These are phyloP conservation scores for Zaprionus ghesquierei DNA, from an alignment of 1,140 invertebrate species.

Conservation along the genomic window DNA sequence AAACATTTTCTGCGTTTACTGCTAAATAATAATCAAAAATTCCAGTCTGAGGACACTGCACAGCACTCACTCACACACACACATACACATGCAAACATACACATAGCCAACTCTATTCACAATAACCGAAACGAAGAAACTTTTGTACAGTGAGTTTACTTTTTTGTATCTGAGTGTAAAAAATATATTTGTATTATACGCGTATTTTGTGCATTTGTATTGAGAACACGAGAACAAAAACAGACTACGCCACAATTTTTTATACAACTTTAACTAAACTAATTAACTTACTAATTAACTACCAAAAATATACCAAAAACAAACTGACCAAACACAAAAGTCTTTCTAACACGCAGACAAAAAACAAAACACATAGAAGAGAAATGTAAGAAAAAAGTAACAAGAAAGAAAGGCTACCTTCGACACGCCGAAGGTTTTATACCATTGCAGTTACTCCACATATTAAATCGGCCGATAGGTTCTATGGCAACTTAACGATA, in stretches of 20 bases:
- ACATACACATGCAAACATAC: slow-evolving; percentile 17
- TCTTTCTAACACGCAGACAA: slow-evolving; percentile 10
- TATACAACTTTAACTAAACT: slow-evolving; percentile 65
- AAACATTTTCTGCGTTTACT: slow-evolving; percentile 75
- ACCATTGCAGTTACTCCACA: no score
- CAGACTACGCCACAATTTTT: slow-evolving; percentile 68
- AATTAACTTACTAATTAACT: slow-evolving; percentile 15
- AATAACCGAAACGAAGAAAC: slow-evolving; percentile 27
- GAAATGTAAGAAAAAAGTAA: not conserved
- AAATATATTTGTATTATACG: slow-evolving; percentile 69
- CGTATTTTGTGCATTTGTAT: slow-evolving; percentile 75
- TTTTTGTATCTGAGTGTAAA: slow-evolving; percentile 72
- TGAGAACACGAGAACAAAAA: slow-evolving; percentile 52
- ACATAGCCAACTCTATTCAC: slow-evolving; percentile 19
- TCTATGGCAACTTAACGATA: no score
- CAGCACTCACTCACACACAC: slow-evolving; percentile 15
- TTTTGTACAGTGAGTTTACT: slow-evolving; percentile 75
- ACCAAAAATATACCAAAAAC: slow-evolving; percentile 41
- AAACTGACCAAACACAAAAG: slow-evolving; percentile 49
- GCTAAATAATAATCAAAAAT: slow-evolving; percentile 78
- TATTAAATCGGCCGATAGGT: no score
- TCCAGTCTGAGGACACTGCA: slow-evolving; percentile 61
- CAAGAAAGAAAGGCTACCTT: no score
- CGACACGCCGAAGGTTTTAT: no score
- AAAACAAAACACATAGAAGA: not conserved